These are phyloP conservation scores for Amazona guildingii DNA, from an alignment of 2,113 vertebrate species.

Conservation along the genomic window DNA sequence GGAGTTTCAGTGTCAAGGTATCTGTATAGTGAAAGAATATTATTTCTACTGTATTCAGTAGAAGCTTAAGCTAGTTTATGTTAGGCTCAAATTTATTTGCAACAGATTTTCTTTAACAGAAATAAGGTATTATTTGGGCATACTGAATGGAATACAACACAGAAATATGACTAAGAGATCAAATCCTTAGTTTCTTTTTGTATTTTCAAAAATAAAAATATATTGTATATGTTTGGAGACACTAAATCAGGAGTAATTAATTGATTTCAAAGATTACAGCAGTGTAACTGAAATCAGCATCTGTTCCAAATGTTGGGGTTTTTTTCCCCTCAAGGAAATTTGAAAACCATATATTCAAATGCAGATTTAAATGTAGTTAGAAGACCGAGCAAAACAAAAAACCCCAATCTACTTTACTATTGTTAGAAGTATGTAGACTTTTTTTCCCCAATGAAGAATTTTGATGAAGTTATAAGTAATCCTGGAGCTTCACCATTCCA, in stretches of 20 bases:
- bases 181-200: neutral
- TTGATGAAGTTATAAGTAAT: neutral
- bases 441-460: neutral
- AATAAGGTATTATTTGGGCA: neutral
- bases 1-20: neutral
- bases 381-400: neutral
- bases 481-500: neutral
- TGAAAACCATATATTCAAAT: neutral
- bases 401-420: neutral
- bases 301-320: neutral
- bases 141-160: neutral
- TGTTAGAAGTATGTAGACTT: neutral
- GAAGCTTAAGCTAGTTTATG: neutral
- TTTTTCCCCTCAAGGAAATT: neutral
- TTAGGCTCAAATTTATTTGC: neutral
- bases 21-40: neutral
- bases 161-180: neutral
- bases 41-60: neutral
- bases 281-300: neutral
- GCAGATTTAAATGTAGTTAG: neutral
- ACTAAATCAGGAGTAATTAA: neutral
- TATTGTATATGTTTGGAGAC: neutral
- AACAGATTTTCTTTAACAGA: neutral
- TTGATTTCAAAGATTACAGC: neutral
- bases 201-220: neutral